phyloP scores from a whole-genome alignment of 2,797 vertebrate genomes.

The Dendrocincla tyrannina region DNA sequence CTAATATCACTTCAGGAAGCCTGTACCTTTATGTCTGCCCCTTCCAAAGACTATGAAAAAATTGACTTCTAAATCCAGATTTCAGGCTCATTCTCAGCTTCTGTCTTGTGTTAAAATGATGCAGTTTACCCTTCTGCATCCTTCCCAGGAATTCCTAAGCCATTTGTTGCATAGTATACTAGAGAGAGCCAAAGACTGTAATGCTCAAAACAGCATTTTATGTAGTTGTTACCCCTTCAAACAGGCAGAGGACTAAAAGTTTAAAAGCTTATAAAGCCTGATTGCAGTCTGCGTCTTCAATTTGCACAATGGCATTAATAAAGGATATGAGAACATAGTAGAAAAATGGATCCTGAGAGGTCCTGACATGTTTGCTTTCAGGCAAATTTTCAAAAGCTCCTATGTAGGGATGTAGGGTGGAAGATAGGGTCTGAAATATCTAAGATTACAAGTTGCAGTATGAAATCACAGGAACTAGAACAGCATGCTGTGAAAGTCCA shows the following conservation, averaged over 20 bases:
- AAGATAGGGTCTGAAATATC: background rate
- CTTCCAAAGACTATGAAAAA: background rate
- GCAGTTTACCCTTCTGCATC: background rate
- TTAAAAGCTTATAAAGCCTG: background rate
- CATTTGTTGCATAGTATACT: background rate
- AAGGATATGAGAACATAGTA: background rate
- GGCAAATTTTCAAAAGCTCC: background rate
- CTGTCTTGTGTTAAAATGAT: background rate
- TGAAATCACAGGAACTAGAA: background rate
- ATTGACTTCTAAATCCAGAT: background rate
- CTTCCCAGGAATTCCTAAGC: background rate
- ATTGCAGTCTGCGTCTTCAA: background rate
- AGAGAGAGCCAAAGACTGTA: background rate
- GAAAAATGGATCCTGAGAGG: background rate
- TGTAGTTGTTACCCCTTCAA: background rate
- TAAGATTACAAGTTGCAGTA: background rate
- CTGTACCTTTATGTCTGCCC: background rate
- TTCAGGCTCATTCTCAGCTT: background rate
- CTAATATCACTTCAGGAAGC: background rate
- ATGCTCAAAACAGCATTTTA: background rate
- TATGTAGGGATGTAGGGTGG: background rate
- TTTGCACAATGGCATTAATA: background rate
- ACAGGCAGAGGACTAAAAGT: background rate
- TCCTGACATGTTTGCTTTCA: background rate
- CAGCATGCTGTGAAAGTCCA: background rate